Conservation (phyloP, 2,113 vertebrate species). For the Petroica traversi region DNA sequence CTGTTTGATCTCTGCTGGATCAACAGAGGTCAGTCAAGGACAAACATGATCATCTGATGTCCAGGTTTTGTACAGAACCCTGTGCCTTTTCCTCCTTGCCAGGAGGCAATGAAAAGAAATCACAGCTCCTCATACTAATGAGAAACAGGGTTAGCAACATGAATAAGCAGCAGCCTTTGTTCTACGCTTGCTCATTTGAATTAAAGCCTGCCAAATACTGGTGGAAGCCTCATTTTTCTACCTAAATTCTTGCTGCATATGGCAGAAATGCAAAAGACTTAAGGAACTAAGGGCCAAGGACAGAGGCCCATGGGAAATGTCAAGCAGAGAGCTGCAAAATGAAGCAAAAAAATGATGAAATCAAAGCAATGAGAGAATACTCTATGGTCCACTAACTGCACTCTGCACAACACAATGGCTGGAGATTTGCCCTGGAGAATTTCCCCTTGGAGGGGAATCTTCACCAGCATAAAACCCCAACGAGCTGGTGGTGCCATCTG, state of each 20-base stretch:
- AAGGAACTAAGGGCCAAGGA: constrained; percentile 17
- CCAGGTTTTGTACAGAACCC: background rate
- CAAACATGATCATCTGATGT: background rate
- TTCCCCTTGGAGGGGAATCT: background rate
- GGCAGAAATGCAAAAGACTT: background rate
- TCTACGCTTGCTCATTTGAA: constrained; percentile 21
- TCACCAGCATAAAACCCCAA: constrained; percentile 16
- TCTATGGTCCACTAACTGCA: constrained; percentile 19
- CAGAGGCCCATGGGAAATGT: constrained; percentile 11
- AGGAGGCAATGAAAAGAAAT: constrained; percentile 53
- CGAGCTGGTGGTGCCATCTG: background rate
- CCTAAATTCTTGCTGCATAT: constrained; percentile 15
- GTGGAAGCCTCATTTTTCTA: constrained; percentile 38
- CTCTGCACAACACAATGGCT: background rate
- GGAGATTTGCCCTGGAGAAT: constrained; percentile 32
- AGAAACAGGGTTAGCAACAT: constrained; percentile 43
- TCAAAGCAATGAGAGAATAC: constrained; percentile 11
- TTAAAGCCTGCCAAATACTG: constrained; percentile 33
- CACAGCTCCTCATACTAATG: constrained; percentile 38
- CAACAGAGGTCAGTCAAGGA: constrained; percentile 25
- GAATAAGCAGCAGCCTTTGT: constrained; percentile 55
- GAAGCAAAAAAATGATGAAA: constrained; percentile 47
- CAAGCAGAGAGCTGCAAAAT: constrained; percentile 23
- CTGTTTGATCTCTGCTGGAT: background rate
- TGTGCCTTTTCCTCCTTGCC: constrained; percentile 19